Conservation (phyloP, 2,888 invertebrate genomes). For the Patella ulyssiponensis region DNA sequence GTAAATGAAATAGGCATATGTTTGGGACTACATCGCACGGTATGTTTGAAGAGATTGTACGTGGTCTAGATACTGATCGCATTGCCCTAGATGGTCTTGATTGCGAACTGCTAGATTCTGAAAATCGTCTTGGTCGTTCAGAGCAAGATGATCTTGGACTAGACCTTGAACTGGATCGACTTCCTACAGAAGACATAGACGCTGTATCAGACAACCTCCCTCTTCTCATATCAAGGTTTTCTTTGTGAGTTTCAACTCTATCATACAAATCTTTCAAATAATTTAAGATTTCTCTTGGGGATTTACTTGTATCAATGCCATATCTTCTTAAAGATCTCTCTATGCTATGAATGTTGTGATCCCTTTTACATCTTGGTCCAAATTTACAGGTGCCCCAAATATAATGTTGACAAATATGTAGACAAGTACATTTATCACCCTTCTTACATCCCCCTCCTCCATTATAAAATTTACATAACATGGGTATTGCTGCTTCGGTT, state of each 20-base stretch:
- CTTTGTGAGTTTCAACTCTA: too few species aligned
- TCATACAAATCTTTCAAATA: too few species aligned
- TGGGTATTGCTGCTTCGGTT: slow-evolving; percentile 16
- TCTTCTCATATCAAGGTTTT: too few species aligned
- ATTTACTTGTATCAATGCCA: neutral
- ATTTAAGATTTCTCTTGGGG: neutral
- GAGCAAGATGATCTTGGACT: too few species aligned
- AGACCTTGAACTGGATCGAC: too few species aligned
- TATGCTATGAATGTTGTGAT: slow-evolving; percentile 6
- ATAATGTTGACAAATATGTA: slow-evolving; percentile 32
- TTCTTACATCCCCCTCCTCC: slow-evolving; percentile 27
- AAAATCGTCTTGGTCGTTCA: too few species aligned
- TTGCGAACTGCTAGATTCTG: too few species aligned
- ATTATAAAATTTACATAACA: slow-evolving; percentile 36
- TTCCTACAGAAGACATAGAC: too few species aligned
- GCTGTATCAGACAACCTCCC: too few species aligned
- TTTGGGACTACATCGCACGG: neutral
- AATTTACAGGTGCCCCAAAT: slow-evolving; percentile 18
- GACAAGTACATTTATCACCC: slow-evolving; percentile 25
- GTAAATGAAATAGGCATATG: neutral
- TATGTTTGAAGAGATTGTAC: too few species aligned
- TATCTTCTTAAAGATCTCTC: neutral
- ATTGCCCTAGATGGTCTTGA: too few species aligned
- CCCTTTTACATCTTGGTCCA: slow-evolving; percentile 3
- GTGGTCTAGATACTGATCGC: too few species aligned